Base-by-base conservation (phyloP, 2,888 invertebrate species). In the Chymomyza caudatula region DNA sequence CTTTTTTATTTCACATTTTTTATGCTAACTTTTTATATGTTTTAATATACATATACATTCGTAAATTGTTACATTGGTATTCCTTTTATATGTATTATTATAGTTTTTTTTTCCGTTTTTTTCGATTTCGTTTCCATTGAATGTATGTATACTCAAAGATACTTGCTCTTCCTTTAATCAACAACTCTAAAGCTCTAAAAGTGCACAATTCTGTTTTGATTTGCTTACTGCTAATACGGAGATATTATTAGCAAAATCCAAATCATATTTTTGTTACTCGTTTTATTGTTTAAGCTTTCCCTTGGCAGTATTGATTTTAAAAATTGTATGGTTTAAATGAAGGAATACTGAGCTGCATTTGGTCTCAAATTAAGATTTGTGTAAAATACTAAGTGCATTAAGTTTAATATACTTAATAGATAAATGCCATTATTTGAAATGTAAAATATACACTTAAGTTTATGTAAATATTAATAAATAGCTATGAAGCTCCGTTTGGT, bases 1-100 rank as follows among this genome's bases (percentile, higher is more conserved):
- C 88, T 88, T 88, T 37, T 88, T 84, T 87, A 88, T 88, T 88
- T 88, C 88, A 88, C 88, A 88, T 85, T 84, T 88, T 85, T 82
- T 76, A 74, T 73, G 75, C 74, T 83, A 83, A 65, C 64, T 62
- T 57, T 69, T 62, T 65, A 53, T 66, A 53, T 53, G 61, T 23
- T 67, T 64, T 69, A 60, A 52, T 59, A 61, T 69, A 49, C 51
- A 52, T 59, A 37, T 63, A 51, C 58, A 44, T 53, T 65, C 62
- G 60, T 51, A 51, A 52, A 68, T 67, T 53, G 5, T 63, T 67
- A 56, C 29, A 47, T 57, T 23, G 11, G 52, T 65, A 62, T 47
- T 19, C 42, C 49, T 60, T 63, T 64, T 25, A 47, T 51, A 11
- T 37, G n/a, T 49, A n/a, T 6, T 22, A 60, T 20, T 52, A 47